Evolutionary conservation across 1,140 invertebrate genomes (phyloP).

Genomic region (Cephus cinctus): DNA sequence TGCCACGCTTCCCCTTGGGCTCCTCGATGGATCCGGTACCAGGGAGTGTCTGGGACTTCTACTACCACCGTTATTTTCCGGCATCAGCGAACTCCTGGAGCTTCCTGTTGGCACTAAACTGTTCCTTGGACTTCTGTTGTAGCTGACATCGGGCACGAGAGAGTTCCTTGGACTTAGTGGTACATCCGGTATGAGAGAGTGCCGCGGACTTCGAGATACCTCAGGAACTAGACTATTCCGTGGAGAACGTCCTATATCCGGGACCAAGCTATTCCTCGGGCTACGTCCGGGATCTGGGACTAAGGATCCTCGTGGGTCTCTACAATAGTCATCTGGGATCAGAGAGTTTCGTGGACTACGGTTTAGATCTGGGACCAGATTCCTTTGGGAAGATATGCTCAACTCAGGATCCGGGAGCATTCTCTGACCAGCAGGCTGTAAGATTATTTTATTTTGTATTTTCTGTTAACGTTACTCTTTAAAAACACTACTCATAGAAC

Average conservation of each 20-base stretch:
- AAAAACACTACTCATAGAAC: too few species aligned
- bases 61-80: conserved; percentile 36
- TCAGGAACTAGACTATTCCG: conserved; percentile 47
- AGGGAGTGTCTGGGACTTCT: conserved; percentile 63
- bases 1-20: conserved; percentile 53
- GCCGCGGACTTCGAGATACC: conserved; percentile 44
- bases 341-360: conserved; percentile 64
- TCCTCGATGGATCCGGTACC: conserved; percentile 57
- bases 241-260: conserved; percentile 49
- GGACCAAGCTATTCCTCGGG: conserved; percentile 63
- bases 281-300: conserved; percentile 58
- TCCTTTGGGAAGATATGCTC: conserved; percentile 35
- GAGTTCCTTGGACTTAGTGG: conserved; percentile 53
- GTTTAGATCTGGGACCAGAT: conserved; percentile 58
- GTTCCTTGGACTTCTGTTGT: conserved; percentile 65
- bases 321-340: conserved; percentile 55
- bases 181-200: conserved; percentile 44
- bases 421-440: conserved; percentile 38
- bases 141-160: conserved; percentile 55
- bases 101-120: conserved; percentile 57
- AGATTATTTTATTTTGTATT: too few species aligned
- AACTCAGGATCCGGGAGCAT: conserved; percentile 45
- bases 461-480: too few species aligned
- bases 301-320: conserved; percentile 52
- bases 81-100: conserved; percentile 32